phyloP scores from a whole-genome alignment of 2,888 invertebrate species.

The Drosophila setosimentum region DNA sequence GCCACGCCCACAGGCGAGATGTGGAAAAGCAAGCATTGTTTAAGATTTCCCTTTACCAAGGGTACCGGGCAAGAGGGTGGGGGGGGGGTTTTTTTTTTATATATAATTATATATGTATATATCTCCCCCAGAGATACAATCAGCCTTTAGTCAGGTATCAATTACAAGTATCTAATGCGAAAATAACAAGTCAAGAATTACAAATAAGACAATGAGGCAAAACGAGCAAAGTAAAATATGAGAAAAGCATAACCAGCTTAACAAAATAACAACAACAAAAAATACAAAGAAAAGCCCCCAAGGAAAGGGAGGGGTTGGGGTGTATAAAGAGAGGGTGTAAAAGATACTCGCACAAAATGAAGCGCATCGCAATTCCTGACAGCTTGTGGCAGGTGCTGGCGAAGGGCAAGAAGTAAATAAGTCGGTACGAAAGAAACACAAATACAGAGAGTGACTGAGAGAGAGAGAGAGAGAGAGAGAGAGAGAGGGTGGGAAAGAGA shows the following conservation, averaged over 20 bases:
- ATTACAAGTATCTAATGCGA: slow-evolving; percentile 77
- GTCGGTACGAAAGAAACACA: slow-evolving; percentile 3
- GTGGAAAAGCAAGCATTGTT: slow-evolving; percentile 37
- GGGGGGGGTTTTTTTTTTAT: not conserved
- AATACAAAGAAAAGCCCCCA: slow-evolving; percentile 23
- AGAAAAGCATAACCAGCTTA: slow-evolving; percentile 14
- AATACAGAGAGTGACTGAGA: not conserved
- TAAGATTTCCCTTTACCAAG: slow-evolving; percentile 15
- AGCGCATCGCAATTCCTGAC: slow-evolving; percentile 48
- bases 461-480: not conserved
- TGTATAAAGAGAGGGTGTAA: slow-evolving; percentile 12
- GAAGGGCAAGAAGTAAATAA: slow-evolving; percentile 1
- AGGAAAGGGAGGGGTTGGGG: too few relatives aligned
- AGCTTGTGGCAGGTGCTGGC: slow-evolving; percentile 51
- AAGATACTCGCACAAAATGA: slow-evolving; percentile 56
- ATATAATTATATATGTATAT: not conserved
- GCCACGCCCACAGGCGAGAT: slow-evolving; percentile 34
- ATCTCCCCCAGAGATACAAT: slow-evolving; percentile 2
- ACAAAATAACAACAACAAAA: not conserved
- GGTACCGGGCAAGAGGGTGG: not conserved
- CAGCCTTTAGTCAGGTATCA: slow-evolving; percentile 61
- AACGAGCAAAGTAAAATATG: slow-evolving; percentile 30
- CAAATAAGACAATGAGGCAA: slow-evolving; percentile 46
- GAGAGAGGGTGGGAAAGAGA: not conserved
- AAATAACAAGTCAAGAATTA: slow-evolving; percentile 71